Evolutionary conservation across 2,113 vertebrate species (phyloP).

Genomic region (Apistogramma diplotaenia): DNA sequence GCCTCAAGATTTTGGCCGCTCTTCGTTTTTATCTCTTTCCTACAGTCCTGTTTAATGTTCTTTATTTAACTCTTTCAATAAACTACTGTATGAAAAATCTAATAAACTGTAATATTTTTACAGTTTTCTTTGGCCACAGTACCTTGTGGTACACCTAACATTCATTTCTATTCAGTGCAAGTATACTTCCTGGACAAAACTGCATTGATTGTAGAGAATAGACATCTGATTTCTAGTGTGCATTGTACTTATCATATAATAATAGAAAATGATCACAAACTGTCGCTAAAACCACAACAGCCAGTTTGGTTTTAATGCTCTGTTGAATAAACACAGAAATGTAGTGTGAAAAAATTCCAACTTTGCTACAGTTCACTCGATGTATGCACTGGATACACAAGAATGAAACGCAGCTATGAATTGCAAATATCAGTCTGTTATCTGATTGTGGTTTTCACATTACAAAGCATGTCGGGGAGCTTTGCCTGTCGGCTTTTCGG

Average conservation of each 20-base stretch:
- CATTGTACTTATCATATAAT: neutral
- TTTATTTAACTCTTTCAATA: neutral
- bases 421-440: neutral
- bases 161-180: neutral
- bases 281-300: neutral
- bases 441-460: neutral
- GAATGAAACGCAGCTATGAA: neutral
- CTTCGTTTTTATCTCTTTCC: neutral
- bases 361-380: neutral
- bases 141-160: neutral
- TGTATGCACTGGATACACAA: neutral
- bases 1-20: neutral
- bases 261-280: neutral
- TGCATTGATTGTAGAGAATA: neutral
- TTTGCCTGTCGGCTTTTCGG: neutral
- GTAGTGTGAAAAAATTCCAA: neutral
- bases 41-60: neutral
- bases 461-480: neutral
- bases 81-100: neutral
- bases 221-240: neutral
- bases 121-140: neutral
- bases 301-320: neutral
- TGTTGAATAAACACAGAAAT: neutral
- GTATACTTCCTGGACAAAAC: neutral
- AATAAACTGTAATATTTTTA: rapidly evolving